Base-by-base conservation (phyloP, 2,113 vertebrate genomes). In the Myotis davidii region DNA sequence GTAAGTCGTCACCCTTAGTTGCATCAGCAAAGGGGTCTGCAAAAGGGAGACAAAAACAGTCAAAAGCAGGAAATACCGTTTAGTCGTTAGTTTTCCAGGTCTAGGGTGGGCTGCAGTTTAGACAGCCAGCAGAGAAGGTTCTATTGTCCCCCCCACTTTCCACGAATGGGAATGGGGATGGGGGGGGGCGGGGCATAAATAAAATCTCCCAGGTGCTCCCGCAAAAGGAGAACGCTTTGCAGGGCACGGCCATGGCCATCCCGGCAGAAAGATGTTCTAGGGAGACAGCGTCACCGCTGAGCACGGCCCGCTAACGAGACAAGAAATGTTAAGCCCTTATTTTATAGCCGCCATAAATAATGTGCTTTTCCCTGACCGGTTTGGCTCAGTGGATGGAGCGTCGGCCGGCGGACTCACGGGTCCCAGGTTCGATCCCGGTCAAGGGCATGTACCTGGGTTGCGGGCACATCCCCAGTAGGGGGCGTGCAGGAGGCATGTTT, bases 1-100 rank as follows among this genome's bases (percentile, higher is more conserved):
- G 99, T 98, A 99, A 98, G 98, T 99, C 98, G 98, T 99, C 99
- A 18, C 99, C 99, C 99, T 99, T 99, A 98, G 99, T 99, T 98
- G 99, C 99, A 99, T 99, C 99, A 99, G 99, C 99, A 99, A 99
- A 99, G 98, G 99, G 99, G 98, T 99, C 99, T 99, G 96, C 69
- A 65, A 59, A 59, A 52, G 56, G 16, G 50, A 84, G 14, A 76
- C 34, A 37, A 48, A 65, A 10, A 2, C 52, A 20, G 11, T 61
- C 59, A 67, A 69, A 65, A 69, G 37, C 17, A 88, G 45, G 20
- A 32, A 27, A 37, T 29, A 39, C 5, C 11, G 73, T 50, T 50
- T 9, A 83, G 48, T 3, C 54, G 78, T 18, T 2, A 48, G 79
- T 61, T 90, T 90, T 39, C 37, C 73, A 91, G 21, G 64, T 64